Percentiles rank a stretch among this genome's conserved stretches.
phyloP scores from a whole-genome alignment of 1,140 invertebrate species.

The Lordiphosa stackelbergi region DNA sequence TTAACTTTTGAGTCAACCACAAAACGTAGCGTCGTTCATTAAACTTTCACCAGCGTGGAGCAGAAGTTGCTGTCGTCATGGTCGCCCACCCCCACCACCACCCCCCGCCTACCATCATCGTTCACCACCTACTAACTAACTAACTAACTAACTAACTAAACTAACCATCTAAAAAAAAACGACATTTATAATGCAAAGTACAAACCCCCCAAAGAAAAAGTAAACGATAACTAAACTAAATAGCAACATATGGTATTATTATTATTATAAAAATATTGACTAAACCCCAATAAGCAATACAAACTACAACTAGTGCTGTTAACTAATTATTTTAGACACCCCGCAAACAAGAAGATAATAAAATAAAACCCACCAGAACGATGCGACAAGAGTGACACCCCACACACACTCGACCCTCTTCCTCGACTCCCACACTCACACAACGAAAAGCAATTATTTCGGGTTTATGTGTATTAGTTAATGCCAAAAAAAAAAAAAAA shows the following conservation, averaged over 20 bases:
- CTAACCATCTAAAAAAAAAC: constrained; percentile 36
- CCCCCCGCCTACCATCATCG: constrained; percentile 57
- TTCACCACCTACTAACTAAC: constrained; percentile 48
- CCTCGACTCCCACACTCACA: constrained; percentile 6
- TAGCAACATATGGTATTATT: constrained; percentile 74
- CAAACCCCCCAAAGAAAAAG: constrained; percentile 45
- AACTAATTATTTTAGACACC: constrained; percentile 63
- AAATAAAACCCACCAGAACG: constrained; percentile 42
- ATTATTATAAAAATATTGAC: constrained; percentile 32
- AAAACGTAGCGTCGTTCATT: constrained; percentile 54
- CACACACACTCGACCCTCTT: constrained; percentile 9
- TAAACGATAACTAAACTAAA: constrained; percentile 42
- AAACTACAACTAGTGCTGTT: constrained; percentile 65
- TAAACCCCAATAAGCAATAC: constrained; percentile 66
- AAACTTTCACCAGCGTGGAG: constrained; percentile 46
- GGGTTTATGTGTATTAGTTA: constrained; percentile 70
- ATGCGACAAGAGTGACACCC: constrained; percentile 17
- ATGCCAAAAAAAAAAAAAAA: constrained; percentile 44
- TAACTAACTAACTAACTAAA: constrained; percentile 31
- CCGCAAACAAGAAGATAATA: constrained; percentile 24
- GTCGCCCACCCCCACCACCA: constrained; percentile 1
- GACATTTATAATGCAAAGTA: constrained; percentile 71
- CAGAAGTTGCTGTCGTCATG: constrained; percentile 5
- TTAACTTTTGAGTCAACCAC: constrained; percentile 56
- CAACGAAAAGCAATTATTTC: constrained; percentile 69